These are phyloP conservation scores for Arizona elegans DNA, from an alignment of 2,113 vertebrate genomes.

Conservation along the genomic window DNA sequence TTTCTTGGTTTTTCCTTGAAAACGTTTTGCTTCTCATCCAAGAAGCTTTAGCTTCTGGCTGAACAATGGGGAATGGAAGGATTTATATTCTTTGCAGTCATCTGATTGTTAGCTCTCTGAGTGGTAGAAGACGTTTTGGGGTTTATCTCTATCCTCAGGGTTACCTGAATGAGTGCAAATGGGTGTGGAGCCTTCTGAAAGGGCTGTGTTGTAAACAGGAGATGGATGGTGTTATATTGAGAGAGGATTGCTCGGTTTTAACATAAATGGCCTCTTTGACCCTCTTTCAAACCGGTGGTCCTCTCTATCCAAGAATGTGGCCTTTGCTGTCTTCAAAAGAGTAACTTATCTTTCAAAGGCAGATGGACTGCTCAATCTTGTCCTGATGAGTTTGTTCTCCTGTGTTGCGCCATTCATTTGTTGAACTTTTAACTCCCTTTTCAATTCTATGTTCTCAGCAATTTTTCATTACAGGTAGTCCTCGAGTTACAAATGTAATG, in stretches of 20 bases:
- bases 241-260: neutral
- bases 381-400: neutral
- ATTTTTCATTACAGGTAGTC: neutral
- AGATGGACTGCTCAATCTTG: neutral
- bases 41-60: neutral
- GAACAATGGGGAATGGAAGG: neutral
- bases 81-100: neutral
- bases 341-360: neutral
- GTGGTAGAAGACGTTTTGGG: neutral
- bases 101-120: neutral
- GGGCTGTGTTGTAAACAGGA: neutral
- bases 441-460: neutral
- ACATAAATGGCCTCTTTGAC: neutral
- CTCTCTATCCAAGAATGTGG: neutral
- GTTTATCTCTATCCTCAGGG: neutral
- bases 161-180: neutral
- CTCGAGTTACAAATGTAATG: no score
- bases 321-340: neutral
- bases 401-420: neutral
- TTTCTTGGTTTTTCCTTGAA: neutral
- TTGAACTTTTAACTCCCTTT: neutral
- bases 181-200: neutral
- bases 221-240: neutral
- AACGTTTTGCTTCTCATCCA: neutral
- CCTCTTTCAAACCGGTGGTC: neutral